These are phyloP conservation scores for Eclectus roratus DNA, from an alignment of 2,113 vertebrate species.

Conservation along the genomic window DNA sequence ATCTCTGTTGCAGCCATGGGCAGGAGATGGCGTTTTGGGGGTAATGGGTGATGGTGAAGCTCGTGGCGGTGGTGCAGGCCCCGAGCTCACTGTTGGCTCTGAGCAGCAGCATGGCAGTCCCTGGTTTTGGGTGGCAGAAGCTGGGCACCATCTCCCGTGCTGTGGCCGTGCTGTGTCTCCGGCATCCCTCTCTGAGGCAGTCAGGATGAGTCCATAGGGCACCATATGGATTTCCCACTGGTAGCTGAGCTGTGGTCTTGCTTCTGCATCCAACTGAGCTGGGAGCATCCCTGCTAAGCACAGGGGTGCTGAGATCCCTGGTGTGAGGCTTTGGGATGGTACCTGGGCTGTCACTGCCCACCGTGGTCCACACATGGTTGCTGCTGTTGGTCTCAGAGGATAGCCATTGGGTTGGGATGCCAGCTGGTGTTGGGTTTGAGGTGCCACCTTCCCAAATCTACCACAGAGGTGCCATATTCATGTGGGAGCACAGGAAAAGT, in stretches of 20 bases:
- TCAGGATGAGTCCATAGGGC: neutral
- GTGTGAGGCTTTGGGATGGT: neutral
- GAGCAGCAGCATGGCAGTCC: fast-evolving
- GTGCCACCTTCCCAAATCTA: neutral
- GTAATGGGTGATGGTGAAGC: neutral
- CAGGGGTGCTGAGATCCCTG: neutral
- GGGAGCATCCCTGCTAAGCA: neutral
- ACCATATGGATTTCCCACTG: fast-evolving
- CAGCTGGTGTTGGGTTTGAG: neutral
- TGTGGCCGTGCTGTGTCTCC: fast-evolving
- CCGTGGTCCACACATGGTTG: neutral
- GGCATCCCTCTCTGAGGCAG: fast-evolving
- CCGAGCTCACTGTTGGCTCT: neutral
- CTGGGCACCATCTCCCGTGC: neutral
- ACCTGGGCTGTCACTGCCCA: neutral
- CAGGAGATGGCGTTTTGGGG: neutral
- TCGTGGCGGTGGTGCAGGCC: fast-evolving
- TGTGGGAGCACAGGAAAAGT: neutral
- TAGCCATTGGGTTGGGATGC: neutral
- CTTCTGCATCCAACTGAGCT: neutral
- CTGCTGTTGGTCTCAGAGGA: neutral
- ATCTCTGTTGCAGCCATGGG: neutral
- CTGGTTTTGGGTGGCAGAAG: neutral
- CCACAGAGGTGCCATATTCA: no score
- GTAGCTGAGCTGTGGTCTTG: neutral